Conservation (phyloP, 2,888 invertebrate species). For the Poecilobothrus nobilitatus region DNA sequence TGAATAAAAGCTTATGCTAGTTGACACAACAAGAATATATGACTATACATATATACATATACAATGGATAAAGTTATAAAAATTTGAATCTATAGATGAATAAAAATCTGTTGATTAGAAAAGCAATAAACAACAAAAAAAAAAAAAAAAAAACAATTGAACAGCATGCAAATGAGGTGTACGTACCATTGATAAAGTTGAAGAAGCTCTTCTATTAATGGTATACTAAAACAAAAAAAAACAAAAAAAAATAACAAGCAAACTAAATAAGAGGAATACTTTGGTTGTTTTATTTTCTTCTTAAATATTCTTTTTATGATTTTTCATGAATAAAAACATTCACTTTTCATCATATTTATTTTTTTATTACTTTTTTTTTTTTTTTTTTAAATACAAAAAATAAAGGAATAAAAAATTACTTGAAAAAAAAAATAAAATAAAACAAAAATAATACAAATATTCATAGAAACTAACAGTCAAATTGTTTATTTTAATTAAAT, state of each 20-base stretch:
- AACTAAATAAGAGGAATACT: background rate
- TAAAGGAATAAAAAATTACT: too few species aligned
- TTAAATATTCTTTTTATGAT: background rate
- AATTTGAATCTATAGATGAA: too few species aligned
- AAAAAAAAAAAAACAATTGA: background rate
- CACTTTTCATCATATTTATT: background rate
- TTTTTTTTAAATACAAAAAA: too few species aligned
- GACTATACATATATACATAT: background rate
- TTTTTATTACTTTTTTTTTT: too few species aligned
- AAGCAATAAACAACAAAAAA: too few species aligned
- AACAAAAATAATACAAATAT: background rate
- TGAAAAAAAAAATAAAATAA: too few species aligned
- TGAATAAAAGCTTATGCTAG: background rate
- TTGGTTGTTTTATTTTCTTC: too few species aligned
- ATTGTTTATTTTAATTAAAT: slow-evolving; percentile 4
- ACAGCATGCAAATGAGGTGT: background rate
- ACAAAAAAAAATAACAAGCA: background rate
- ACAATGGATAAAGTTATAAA: background rate
- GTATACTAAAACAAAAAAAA: background rate
- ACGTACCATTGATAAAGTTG: background rate
- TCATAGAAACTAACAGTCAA: background rate
- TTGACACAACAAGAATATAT: background rate
- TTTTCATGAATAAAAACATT: background rate
- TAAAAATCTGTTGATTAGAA: background rate
- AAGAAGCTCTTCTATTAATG: background rate